Conservation (phyloP, 2,797 vertebrate species). For the Eleutherodactylus coqui region DNA sequence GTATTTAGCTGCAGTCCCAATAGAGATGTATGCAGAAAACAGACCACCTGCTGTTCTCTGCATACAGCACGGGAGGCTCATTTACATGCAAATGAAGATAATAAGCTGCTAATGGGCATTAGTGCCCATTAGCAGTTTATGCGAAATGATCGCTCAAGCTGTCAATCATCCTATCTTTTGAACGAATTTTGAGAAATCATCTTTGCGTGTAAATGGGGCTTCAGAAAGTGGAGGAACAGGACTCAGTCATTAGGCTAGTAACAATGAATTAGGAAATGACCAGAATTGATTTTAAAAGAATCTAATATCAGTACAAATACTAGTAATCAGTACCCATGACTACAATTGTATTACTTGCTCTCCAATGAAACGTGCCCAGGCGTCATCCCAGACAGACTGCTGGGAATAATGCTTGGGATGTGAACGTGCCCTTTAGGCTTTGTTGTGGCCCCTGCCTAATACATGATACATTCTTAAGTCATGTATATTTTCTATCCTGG, state of each 20-base stretch:
- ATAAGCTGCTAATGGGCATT: too few species aligned
- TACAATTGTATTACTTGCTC: not conserved
- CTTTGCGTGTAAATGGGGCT: not conserved
- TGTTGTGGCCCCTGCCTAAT: not conserved
- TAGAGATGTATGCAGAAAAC: too few species aligned
- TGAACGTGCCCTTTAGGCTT: not conserved
- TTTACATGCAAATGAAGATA: too few species aligned
- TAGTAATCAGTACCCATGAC: not conserved
- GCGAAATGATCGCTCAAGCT: too few species aligned
- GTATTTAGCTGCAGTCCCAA: too few species aligned
- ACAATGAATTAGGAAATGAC: not conserved
- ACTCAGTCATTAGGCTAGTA: too few species aligned
- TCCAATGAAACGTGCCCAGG: not conserved
- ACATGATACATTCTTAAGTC: not conserved
- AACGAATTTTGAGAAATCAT: too few species aligned
- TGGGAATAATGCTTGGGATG: not conserved
- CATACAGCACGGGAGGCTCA: too few species aligned
- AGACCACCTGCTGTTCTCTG: too few species aligned
- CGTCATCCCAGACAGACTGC: not conserved
- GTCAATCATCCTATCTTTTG: too few species aligned
- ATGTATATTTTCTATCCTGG: not conserved
- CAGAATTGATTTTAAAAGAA: not conserved
- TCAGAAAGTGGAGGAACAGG: not conserved
- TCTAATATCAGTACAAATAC: not conserved
- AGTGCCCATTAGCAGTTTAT: too few species aligned